These are phyloP conservation scores for Caenorhabditis auriculariae DNA, from an alignment of 2,888 invertebrate species.

Conservation along the genomic window DNA sequence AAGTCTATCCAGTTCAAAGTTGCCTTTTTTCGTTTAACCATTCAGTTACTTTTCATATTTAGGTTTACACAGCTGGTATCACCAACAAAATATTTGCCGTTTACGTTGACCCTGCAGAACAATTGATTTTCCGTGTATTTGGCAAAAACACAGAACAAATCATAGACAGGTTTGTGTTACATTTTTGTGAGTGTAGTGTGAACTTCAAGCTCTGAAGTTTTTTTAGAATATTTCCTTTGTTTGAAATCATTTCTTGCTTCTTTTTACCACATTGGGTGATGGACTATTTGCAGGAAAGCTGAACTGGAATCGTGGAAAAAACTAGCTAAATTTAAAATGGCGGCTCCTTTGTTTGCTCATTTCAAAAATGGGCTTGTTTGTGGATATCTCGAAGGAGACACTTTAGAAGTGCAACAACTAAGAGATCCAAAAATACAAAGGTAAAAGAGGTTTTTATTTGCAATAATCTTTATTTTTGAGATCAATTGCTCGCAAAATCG, in stretches of 20 bases:
- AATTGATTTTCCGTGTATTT: constrained; percentile 61
- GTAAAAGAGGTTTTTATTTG: constrained; percentile 4
- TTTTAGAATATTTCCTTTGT: too few species aligned
- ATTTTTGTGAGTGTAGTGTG: constrained; percentile 11
- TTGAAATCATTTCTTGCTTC: too few species aligned
- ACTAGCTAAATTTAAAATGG: constrained; percentile 68
- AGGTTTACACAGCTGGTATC: constrained; percentile 60
- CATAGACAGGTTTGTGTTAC: constrained; percentile 51
- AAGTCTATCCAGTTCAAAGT: constrained; percentile 15
- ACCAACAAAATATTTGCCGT: constrained; percentile 60
- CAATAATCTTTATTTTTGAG: constrained; percentile 24
- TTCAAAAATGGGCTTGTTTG: constrained; percentile 93
- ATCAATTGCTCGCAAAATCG: constrained; percentile 46
- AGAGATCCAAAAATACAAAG: constrained; percentile 56
- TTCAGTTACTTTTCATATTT: constrained; percentile 1
- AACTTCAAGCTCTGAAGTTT: constrained; percentile 9
- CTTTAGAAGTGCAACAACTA: constrained; percentile 63
- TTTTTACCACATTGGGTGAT: too few species aligned
- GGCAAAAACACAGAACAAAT: constrained; percentile 62
- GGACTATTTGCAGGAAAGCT: constrained; percentile 46
- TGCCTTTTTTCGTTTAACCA: not conserved
- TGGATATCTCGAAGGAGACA: constrained; percentile 76
- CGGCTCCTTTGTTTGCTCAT: constrained; percentile 83
- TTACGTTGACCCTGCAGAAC: constrained; percentile 19
- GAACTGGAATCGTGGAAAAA: constrained; percentile 51